Percentiles rank a stretch among this genome's conserved stretches.
These are phyloP conservation scores for Drosophila chauvacae DNA, from an alignment of 1,140 invertebrate genomes.

Conservation along the genomic window DNA sequence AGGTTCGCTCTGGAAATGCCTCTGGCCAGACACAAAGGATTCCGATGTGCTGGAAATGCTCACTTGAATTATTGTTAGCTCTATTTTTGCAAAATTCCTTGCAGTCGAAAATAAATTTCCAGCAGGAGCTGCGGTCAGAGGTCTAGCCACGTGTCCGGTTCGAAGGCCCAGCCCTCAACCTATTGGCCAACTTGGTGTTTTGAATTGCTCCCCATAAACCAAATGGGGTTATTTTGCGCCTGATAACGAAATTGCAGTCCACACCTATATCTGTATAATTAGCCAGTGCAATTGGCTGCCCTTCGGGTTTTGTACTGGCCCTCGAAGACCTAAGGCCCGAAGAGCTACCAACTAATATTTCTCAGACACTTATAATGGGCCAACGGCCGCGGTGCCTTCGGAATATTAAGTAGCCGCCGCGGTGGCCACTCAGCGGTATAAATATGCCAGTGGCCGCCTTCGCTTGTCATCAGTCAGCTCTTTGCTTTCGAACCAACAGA, in stretches of 20 bases:
- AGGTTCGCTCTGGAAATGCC: constrained; percentile 20
- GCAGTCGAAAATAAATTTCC: constrained; percentile 4
- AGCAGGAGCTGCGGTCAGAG: background rate
- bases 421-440: constrained; percentile 46
- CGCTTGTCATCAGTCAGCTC: constrained; percentile 61
- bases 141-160: background rate
- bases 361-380: constrained; percentile 65
- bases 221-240: constrained; percentile 23
- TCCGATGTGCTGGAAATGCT: constrained; percentile 14
- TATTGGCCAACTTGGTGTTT: constrained; percentile 24
- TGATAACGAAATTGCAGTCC: constrained; percentile 37
- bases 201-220: background rate
- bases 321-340: constrained; percentile 54
- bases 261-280: constrained; percentile 50
- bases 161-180: background rate
- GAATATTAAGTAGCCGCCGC: constrained; percentile 59
- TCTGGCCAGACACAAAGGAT: constrained; percentile 16
- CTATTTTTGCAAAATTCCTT: constrained; percentile 22
- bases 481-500: constrained; percentile 45
- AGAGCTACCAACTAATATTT: constrained; percentile 46
- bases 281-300: constrained; percentile 58
- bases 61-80: constrained; percentile 45
- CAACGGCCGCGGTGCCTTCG: constrained; percentile 24
- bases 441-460: constrained; percentile 51
- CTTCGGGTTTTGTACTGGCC: constrained; percentile 69